A percentile compares a stretch with the other conserved stretches of the same genome.
Conservation (phyloP, 2,797 vertebrate genomes). For the Anabacerthia variegaticeps region DNA sequence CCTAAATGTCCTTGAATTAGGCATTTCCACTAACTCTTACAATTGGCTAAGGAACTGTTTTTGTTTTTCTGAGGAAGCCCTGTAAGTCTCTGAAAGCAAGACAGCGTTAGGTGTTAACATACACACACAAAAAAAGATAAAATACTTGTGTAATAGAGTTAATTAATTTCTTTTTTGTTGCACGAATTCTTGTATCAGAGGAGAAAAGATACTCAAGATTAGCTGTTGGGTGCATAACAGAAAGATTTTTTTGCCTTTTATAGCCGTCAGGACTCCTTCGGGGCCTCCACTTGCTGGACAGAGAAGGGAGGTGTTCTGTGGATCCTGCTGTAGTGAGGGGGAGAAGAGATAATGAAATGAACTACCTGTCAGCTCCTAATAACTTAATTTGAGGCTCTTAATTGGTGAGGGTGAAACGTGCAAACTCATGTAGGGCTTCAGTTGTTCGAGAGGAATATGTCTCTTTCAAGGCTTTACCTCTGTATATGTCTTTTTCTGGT, state of each 20-base stretch:
- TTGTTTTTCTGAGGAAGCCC: background rate
- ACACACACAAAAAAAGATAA: background rate
- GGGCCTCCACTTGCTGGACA: constrained; percentile 45
- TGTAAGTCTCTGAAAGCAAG: background rate
- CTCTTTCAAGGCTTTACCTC: background rate
- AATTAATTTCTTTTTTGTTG: background rate
- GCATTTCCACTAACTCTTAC: background rate
- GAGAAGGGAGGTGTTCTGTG: background rate
- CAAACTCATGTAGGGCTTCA: background rate
- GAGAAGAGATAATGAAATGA: background rate
- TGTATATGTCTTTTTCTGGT: background rate
- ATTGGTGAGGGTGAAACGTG: background rate
- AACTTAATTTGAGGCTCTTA: background rate
- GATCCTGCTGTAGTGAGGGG: background rate
- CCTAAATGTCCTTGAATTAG: background rate
- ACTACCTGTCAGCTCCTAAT: constrained; percentile 11
- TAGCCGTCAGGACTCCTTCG: constrained; percentile 46
- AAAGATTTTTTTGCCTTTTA: constrained; percentile 69
- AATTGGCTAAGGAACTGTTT: background rate
- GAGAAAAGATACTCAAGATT: constrained; percentile 4
- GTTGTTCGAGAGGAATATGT: background rate
- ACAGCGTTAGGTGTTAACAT: background rate
- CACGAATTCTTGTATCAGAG: background rate
- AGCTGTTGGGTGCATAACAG: constrained; percentile 19
- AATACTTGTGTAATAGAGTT: background rate